Base-by-base conservation (phyloP, 2,888 invertebrate species). In the Teinopalpus imperialis region DNA sequence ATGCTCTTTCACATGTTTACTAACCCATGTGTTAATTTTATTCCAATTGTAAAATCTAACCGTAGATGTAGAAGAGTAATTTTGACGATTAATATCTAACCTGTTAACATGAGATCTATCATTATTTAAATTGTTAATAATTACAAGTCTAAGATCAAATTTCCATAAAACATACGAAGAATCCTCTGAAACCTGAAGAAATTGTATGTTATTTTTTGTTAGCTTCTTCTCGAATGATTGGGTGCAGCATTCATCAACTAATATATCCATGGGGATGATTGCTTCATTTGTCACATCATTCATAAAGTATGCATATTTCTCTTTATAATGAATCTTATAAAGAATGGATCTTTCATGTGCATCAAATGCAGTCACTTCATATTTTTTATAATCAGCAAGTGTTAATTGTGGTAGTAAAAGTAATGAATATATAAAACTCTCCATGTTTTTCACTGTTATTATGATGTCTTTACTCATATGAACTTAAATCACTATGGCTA, bases 231-330 rank as follows among this genome's bases (percentile, higher is more conserved):
- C 76, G 55, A 86, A 83, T 9, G 27, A 27, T 1, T 48, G 12
- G 10, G 44, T 49, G 36, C 54, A 60, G 14, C 59, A 56, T 14
- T 51, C 51, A 37, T 69, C 51, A 2, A 80, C 80, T 24, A 75
- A 39, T 1, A 85, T 57, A 51, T 74, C 54, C 68, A 85, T 85
- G 1, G 82, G 63, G 37, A 82, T 44, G 5, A 74, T 68, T 7
- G 86, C 83, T 59, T 81, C 75, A 59, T 85, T 87, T 4, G 79
- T 73, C 3, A 87, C 54, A 23, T 73, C 76, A 58, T 80, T 83
- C 24, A 83, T 48, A 57, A 87, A 86, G 32, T 58, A 43, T 24
- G 70, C 21, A 12, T 53, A 51, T 2, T 68, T 46, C 36, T 66
- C 57, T 44, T 43, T 62, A 6, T 61, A 27, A 29, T 76, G 58